Conservation (phyloP, 2,797 vertebrate genomes). For the Rhynchotus rufescens region DNA sequence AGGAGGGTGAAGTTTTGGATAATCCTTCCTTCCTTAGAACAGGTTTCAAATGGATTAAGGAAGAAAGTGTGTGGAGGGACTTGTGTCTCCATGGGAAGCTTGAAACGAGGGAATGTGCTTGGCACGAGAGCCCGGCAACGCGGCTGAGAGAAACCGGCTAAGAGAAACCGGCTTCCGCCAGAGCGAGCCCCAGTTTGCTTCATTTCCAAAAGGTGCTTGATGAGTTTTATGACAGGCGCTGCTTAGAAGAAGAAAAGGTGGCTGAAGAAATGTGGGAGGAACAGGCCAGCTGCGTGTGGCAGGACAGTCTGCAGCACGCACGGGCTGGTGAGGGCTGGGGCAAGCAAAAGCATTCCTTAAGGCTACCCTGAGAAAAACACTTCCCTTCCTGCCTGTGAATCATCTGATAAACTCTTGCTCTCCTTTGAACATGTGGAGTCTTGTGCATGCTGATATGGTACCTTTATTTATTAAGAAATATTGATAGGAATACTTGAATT, state of each 20-base stretch:
- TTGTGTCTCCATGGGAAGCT: background rate
- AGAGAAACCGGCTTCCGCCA: background rate
- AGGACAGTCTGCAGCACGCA: background rate
- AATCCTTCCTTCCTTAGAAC: background rate
- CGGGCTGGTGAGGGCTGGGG: background rate
- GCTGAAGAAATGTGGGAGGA: background rate
- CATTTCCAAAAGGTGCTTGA: accelerated
- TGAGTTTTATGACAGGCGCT: background rate
- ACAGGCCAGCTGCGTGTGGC: background rate
- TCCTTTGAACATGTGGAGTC: background rate
- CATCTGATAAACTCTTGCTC: background rate
- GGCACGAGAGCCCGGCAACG: background rate
- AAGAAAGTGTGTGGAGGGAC: accelerated
- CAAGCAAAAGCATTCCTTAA: conserved; percentile 34
- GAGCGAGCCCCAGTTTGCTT: accelerated
- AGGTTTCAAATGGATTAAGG: background rate
- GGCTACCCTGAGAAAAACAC: conserved; percentile 14
- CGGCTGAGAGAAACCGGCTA: background rate
- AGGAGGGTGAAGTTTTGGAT: background rate
- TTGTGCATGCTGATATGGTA: background rate
- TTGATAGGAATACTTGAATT: background rate
- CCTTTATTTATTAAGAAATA: background rate
- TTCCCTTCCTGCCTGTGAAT: conserved; percentile 7
- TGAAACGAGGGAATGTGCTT: background rate
- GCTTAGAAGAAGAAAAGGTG: background rate